Evolutionary conservation across 2,888 invertebrate genomes (phyloP).

Genomic region (Lithophane leautieri): DNA sequence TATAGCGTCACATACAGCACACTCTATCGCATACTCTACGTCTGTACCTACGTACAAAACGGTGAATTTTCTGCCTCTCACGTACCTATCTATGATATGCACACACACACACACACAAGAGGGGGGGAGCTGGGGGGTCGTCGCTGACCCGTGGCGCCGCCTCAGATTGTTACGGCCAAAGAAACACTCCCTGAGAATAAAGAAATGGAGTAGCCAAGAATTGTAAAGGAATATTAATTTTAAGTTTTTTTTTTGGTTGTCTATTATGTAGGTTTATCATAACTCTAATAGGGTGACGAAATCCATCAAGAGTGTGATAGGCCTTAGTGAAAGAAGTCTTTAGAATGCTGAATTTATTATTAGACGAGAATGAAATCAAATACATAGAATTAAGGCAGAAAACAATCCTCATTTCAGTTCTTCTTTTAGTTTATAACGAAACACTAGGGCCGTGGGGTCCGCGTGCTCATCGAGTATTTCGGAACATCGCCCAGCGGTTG

Average conservation of each 20-base stretch:
- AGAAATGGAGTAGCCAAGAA: slow-evolving; percentile 67
- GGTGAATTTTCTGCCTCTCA: slow-evolving; percentile 78
- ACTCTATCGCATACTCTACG: slow-evolving; percentile 31
- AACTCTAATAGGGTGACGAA: background rate
- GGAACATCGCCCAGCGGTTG: no score
- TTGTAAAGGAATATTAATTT: background rate
- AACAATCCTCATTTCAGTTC: no score
- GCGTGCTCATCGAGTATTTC: no score
- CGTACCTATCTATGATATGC: slow-evolving; percentile 68
- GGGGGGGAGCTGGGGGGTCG: slow-evolving; percentile 74
- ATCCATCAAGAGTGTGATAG: background rate
- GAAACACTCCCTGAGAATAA: slow-evolving; percentile 82
- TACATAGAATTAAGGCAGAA: background rate
- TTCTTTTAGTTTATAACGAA: no score
- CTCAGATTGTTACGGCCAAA: slow-evolving; percentile 89
- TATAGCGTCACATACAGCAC: background rate
- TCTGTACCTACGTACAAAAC: slow-evolving; percentile 67
- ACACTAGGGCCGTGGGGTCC: no score
- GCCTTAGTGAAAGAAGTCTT: background rate
- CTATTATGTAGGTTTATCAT: background rate
- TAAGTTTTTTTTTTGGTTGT: background rate
- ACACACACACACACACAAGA: slow-evolving; percentile 62
- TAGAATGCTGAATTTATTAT: background rate
- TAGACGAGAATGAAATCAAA: background rate
- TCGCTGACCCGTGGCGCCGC: slow-evolving; percentile 89